Percentiles rank a stretch among this genome's conserved stretches.
phyloP scores from a whole-genome alignment of 1,140 invertebrate genomes.

The Drosophila paulistorum region DNA sequence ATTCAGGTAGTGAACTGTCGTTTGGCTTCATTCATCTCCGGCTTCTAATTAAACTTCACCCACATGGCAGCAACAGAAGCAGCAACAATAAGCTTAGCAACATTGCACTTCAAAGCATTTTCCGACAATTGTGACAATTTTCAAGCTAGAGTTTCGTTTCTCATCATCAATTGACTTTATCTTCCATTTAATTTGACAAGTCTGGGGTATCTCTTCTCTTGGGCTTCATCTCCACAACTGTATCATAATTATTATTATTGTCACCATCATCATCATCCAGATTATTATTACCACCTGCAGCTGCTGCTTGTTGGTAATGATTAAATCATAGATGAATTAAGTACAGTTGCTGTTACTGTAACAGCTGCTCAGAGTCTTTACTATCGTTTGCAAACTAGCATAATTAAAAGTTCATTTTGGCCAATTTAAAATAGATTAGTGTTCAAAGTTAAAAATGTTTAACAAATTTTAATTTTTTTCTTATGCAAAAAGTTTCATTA shows the following conservation, averaged over 20 bases:
- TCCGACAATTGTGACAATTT: constrained; percentile 49
- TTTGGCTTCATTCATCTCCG: constrained; percentile 12
- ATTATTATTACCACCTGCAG: not conserved
- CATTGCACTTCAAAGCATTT: constrained; percentile 40
- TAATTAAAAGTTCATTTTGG: constrained; percentile 61
- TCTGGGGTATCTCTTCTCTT: not conserved
- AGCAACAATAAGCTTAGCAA: not conserved
- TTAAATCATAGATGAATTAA: constrained; percentile 4
- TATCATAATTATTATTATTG: not conserved
- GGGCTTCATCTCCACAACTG: not conserved
- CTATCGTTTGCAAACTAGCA: constrained; percentile 11
- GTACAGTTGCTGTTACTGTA: constrained; percentile 11
- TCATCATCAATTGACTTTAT: constrained; percentile 1
- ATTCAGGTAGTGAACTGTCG: not conserved
- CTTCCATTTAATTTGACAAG: constrained; percentile 1
- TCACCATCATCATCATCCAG: not conserved
- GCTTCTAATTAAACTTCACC: constrained; percentile 57
- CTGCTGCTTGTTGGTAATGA: not conserved
- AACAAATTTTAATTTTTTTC: not conserved
- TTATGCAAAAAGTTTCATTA: constrained; percentile 1
- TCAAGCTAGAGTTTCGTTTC: not conserved
- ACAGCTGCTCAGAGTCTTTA: not conserved
- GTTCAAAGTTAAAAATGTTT: not conserved
- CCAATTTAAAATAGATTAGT: constrained; percentile 41
- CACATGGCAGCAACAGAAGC: constrained; percentile 10